These are phyloP conservation scores for Lampris megalopsis DNA, from an alignment of 2,113 vertebrate genomes.

Conservation along the genomic window DNA sequence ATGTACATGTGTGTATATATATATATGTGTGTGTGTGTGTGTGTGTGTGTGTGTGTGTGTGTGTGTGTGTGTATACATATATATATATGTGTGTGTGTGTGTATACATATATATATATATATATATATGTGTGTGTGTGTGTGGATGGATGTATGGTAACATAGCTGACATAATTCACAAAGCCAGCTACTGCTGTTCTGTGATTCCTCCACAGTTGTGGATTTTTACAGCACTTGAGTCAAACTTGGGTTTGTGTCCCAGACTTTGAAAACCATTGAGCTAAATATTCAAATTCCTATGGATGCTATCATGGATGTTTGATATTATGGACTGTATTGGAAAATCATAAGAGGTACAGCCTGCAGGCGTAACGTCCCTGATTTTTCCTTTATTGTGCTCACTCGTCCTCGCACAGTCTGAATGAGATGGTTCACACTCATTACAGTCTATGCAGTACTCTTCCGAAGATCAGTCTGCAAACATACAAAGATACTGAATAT, in stretches of 20 bases:
- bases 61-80: too few species aligned
- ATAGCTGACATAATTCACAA: too few species aligned
- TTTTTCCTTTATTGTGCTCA: slow-evolving; percentile 48
- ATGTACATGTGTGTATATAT: too few species aligned
- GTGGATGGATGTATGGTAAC: too few species aligned
- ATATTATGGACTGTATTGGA: too few species aligned
- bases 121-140: too few species aligned
- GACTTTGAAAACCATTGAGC: slow-evolving; percentile 8
- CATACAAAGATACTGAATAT: slow-evolving; percentile 47
- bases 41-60: too few species aligned
- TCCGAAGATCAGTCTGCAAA: slow-evolving; percentile 15
- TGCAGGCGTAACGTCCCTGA: slow-evolving; percentile 33
- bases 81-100: too few species aligned
- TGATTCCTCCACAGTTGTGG: too few species aligned
- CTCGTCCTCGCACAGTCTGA: slow-evolving; percentile 20
- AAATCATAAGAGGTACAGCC: slow-evolving; percentile 16
- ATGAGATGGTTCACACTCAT: slow-evolving; percentile 39
- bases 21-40: too few species aligned
- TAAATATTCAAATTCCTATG: slow-evolving; percentile 4
- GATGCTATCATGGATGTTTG: slow-evolving; percentile 18
- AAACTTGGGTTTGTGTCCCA: neutral
- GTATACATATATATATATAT: too few species aligned
- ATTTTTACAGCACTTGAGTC: neutral
- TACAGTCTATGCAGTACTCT: slow-evolving; percentile 4
- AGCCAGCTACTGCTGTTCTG: too few species aligned